These are phyloP conservation scores for Drosophila hamatofila DNA, from an alignment of 2,888 invertebrate species.

Conservation along the genomic window DNA sequence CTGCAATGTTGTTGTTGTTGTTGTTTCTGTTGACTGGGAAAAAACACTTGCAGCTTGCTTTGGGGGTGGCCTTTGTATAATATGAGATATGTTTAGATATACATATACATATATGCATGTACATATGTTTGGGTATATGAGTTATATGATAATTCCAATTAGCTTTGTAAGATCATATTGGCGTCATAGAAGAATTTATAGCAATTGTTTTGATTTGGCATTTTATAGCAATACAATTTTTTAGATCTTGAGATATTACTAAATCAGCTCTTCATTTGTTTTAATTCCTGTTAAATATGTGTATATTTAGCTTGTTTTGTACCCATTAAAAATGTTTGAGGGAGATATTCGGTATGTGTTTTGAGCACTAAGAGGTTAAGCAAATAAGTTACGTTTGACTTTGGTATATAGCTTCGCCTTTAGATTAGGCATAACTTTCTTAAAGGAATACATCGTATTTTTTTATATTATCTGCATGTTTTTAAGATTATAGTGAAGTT, in stretches of 20 bases:
- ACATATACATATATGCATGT: neutral
- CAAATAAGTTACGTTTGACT: too few species aligned
- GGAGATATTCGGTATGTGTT: too few species aligned
- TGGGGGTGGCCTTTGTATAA: conserved; percentile 36
- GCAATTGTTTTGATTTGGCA: neutral
- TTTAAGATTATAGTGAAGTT: too few species aligned
- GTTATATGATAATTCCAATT: conserved; percentile 13
- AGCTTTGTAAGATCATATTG: conserved; percentile 7
- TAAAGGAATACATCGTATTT: too few species aligned
- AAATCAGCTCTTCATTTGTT: neutral
- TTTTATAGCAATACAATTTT: neutral
- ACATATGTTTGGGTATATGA: neutral
- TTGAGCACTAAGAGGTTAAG: too few species aligned
- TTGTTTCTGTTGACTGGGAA: conserved; percentile 10
- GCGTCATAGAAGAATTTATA: neutral
- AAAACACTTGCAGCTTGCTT: conserved; percentile 31
- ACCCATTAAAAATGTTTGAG: too few species aligned
- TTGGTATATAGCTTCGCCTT: too few species aligned
- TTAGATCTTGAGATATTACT: neutral
- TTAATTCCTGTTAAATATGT: neutral
- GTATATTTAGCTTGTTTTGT: neutral
- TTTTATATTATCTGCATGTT: too few species aligned
- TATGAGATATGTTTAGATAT: neutral
- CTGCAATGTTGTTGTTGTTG: too few species aligned
- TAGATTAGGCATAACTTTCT: too few species aligned